Evolutionary conservation across 2,113 vertebrate species (phyloP), one percentile per base, ranked within the genome.

Genomic region (Ranitomeya variabilis): DNA sequence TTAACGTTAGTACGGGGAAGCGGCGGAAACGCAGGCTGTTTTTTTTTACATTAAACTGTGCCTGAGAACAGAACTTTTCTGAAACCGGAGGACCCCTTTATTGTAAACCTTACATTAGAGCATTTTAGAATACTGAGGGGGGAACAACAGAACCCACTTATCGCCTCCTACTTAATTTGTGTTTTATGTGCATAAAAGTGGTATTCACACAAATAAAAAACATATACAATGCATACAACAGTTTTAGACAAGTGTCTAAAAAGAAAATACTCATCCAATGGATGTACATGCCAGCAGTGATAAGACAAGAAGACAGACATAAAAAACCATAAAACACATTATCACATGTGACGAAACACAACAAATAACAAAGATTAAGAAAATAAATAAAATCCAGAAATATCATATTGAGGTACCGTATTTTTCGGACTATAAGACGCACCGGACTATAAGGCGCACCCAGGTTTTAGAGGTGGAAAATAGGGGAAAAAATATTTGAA

Each of bases 241-340:
- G 26, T 11, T 31, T 3, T 11, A 62, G 57, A 31, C 23, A 37
- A 15, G 14, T 80, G 55, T 21, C 18, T 18, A 80, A 21, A 80
- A 87, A 71, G 15, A 55, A 67, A 21, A 83, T 88, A 88, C 87
- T 84, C 80, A 88, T 88, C 87, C 80, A 62, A 77, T 26, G 31
- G 80, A 64, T 82, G 57, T 54, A 83, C 57, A 84, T 73, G 82
- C 21, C 80, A 77, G 71, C 87, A 55, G 59, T 64, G n/a, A 83
- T 10, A 88, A 45, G 80, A 83, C 71, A 83, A 83, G 45, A 76
- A 88, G 57, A 67, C 51, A 71, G 64, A 87, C 81, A 88, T n/a
- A 66, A 67, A 88, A 78, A 55, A 73, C 62, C 66, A 83, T 51
- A 71, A n/a, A 82, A 78, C 66, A 83, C 62, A 81, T 71, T 71